Evolutionary conservation across 2,797 vertebrate genomes (phyloP), one percentile per base, ranked within the genome.

Genomic region (Catamblyrhynchus diadema): DNA sequence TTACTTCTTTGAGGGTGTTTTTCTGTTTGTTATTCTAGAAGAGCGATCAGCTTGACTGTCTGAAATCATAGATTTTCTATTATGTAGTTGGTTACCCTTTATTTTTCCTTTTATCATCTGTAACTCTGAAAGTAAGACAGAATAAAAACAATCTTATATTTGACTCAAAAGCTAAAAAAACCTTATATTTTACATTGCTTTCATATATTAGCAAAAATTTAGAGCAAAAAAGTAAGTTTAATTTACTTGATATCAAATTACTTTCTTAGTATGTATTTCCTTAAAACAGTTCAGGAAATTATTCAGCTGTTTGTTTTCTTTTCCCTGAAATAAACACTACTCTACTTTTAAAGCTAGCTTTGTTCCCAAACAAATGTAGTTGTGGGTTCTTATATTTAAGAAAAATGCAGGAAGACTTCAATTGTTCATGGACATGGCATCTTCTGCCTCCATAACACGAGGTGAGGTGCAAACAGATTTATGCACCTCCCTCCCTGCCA

Each of bases 101-200:
- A 60, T 65, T 94, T 95, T 72, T 84, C 8, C 37, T 27, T 71
- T 73, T 87, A 37, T 93, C 69, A 45, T 8, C 12, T 56, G 20
- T 32, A 95, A 84, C 78, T 97, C 93, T 90, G 82, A 93, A 96
- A 94, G 85, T 57, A 78, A 95, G 27, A 50, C 75, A 73, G 78
- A 93, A 37, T 88, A 85, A 92, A 96, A 93, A n/a, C 53, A 45
- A 39, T 74, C 54, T 85, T 89, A 11, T 53, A 59, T 90, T 89
- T 90, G 48, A 45, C 66, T 94, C 74, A 66, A 94, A 94, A 93
- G 35, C 70, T 57, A 23, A 51, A 94, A 92, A 44, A 88, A n/a
- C 41, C 28, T 92, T 72, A 5, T 82, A 72, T 44, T 61, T 87
- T 96, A 79, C 39, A 75, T 93, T 91, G 45, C 65, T 96, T 94